These are phyloP conservation scores for Deilephila porcellus DNA, from an alignment of 2,888 invertebrate species.

Conservation along the genomic window DNA sequence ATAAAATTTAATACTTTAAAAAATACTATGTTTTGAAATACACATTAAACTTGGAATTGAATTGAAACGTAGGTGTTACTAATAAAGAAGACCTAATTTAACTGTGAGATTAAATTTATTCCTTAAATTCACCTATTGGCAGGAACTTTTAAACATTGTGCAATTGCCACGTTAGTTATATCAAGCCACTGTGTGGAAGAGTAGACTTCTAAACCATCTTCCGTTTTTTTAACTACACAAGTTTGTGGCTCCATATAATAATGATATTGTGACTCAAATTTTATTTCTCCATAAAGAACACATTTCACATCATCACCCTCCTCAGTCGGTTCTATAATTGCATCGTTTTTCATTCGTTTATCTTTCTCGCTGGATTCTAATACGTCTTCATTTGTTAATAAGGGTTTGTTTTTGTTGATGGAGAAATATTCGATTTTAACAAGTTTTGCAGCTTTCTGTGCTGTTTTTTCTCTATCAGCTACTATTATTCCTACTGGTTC, in stretches of 20 bases:
- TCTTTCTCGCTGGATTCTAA: conserved; percentile 62
- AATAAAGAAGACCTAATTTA: too few species aligned
- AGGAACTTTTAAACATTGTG: conserved; percentile 82
- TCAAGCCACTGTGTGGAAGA: conserved; percentile 88
- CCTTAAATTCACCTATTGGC: conserved; percentile 78
- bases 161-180: conserved; percentile 83
- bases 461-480: conserved; percentile 82
- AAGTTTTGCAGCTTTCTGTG: conserved; percentile 81
- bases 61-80: too few species aligned
- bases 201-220: conserved; percentile 89
- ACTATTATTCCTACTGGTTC: conserved; percentile 87
- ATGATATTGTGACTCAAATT: conserved; percentile 88
- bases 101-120: too few species aligned
- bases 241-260: conserved; percentile 90
- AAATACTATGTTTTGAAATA: not conserved
- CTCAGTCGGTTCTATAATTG: conserved; percentile 62
- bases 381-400: conserved; percentile 65
- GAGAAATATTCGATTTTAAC: conserved; percentile 80
- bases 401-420: conserved; percentile 59
- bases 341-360: conserved; percentile 58
- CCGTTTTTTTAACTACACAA: conserved; percentile 87
- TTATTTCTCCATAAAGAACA: conserved; percentile 82
- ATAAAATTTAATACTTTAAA: too few species aligned
- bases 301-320: conserved; percentile 67
- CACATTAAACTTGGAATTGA: too few species aligned